phyloP scores from a whole-genome alignment of 2,113 vertebrate genomes.

The Myrmecophaga tridactyla region DNA sequence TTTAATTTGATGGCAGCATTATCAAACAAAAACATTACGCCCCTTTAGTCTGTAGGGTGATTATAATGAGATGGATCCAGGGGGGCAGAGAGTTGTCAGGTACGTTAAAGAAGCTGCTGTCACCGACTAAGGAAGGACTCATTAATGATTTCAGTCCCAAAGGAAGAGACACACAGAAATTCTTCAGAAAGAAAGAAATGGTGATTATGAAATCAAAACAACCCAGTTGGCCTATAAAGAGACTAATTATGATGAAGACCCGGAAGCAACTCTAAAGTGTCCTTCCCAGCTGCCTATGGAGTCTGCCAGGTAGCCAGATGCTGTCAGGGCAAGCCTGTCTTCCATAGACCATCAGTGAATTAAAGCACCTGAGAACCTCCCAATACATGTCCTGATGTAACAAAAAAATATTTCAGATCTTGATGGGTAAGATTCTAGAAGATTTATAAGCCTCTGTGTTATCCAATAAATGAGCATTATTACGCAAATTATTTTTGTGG shows the following conservation, averaged over 20 bases:
- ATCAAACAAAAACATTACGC: slow-evolving; percentile 54
- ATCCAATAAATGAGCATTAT: neutral
- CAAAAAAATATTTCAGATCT: slow-evolving; percentile 61
- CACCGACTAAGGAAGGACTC: slow-evolving; percentile 54
- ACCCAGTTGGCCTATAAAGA: slow-evolving; percentile 82
- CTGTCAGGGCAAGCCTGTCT: slow-evolving; percentile 66
- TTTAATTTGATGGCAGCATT: slow-evolving; percentile 58
- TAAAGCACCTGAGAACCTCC: slow-evolving; percentile 46
- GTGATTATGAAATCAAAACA: slow-evolving; percentile 65
- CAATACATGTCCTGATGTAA: slow-evolving; percentile 66
- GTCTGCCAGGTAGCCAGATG: slow-evolving; percentile 81
- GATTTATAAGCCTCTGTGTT: neutral
- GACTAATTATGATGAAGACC: slow-evolving; percentile 78
- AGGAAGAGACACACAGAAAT: slow-evolving; percentile 64
- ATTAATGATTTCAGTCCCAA: slow-evolving; percentile 69
- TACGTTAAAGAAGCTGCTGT: slow-evolving; percentile 55
- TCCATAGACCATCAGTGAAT: slow-evolving; percentile 75
- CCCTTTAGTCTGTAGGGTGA: slow-evolving; percentile 51
- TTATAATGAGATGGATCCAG: neutral
- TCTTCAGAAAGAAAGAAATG: slow-evolving; percentile 72
- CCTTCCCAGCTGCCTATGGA: slow-evolving; percentile 75
- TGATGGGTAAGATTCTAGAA: slow-evolving; percentile 58
- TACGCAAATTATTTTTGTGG: neutral
- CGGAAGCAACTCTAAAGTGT: slow-evolving; percentile 79
- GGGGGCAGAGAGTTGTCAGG: fast-evolving